phyloP scores from a whole-genome alignment of 2,113 vertebrate species.

The Addax nasomaculatus region DNA sequence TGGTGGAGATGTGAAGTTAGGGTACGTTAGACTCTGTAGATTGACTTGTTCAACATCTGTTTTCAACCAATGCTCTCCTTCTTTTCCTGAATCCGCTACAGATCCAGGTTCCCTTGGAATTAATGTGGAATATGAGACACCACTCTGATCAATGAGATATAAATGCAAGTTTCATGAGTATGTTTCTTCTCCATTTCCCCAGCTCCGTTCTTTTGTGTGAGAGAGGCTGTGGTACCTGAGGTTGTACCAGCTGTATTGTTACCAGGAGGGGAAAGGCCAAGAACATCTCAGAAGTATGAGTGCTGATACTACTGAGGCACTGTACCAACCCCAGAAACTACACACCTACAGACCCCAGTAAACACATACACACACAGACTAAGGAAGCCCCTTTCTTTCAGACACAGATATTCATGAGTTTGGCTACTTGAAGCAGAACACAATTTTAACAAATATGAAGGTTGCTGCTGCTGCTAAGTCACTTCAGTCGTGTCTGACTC shows the following conservation, averaged over 20 bases:
- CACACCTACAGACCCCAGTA: not conserved
- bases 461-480: too few relatives aligned
- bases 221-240: not conserved
- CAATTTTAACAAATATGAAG: not conserved
- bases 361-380: not conserved
- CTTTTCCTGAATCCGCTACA: not conserved
- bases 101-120: not conserved
- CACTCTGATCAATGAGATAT: not conserved
- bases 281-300: not conserved
- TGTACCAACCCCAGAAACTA: not conserved
- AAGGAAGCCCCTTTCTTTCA: not conserved
- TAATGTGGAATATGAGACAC: not conserved
- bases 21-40: not conserved
- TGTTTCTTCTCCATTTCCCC: not conserved
- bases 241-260: rapidly evolving
- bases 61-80: not conserved
- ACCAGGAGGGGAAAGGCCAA: not conserved
- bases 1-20: not conserved
- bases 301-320: not conserved
- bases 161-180: not conserved
- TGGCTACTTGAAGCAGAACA: not conserved
- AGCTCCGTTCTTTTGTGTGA: not conserved
- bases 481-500: too few relatives aligned
- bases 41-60: not conserved
- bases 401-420: not conserved